Percentiles rank a stretch among this genome's conserved stretches.
phyloP scores from a whole-genome alignment of 2,113 vertebrate species.

The Nestor notabilis region DNA sequence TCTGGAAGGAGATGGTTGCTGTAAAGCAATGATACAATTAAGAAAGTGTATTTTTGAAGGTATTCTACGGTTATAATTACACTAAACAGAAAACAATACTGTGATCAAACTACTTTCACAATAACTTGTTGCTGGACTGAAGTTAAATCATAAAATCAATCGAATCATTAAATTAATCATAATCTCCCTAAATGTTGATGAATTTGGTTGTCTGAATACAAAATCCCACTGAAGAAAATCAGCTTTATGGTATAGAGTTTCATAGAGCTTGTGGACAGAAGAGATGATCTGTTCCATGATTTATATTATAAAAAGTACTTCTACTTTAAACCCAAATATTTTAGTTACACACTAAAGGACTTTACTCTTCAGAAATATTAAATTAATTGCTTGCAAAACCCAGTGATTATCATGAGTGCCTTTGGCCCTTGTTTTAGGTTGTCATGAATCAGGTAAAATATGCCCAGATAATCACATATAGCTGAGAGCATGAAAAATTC shows the following conservation, averaged over 20 bases:
- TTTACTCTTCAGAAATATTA: background rate
- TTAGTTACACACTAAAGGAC: background rate
- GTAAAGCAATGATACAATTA: background rate
- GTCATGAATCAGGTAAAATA: background rate
- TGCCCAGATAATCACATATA: background rate
- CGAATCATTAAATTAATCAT: background rate
- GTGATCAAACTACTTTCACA: background rate
- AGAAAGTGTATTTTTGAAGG: background rate
- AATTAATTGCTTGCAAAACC: background rate
- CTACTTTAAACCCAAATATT: background rate
- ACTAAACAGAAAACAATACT: background rate
- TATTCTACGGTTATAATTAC: background rate
- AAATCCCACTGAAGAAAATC: background rate
- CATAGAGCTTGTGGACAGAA: background rate
- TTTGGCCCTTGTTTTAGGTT: background rate
- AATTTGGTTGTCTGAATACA: background rate
- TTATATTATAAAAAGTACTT: background rate
- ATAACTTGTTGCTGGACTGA: background rate
- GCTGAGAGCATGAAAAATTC: background rate
- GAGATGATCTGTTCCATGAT: background rate
- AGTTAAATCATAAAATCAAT: background rate
- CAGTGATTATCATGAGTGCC: background rate
- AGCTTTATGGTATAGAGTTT: background rate
- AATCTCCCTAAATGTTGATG: background rate
- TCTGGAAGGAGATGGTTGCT: background rate